phyloP scores from a whole-genome alignment of 2,797 vertebrate species.

The Melopsittacus undulatus region DNA sequence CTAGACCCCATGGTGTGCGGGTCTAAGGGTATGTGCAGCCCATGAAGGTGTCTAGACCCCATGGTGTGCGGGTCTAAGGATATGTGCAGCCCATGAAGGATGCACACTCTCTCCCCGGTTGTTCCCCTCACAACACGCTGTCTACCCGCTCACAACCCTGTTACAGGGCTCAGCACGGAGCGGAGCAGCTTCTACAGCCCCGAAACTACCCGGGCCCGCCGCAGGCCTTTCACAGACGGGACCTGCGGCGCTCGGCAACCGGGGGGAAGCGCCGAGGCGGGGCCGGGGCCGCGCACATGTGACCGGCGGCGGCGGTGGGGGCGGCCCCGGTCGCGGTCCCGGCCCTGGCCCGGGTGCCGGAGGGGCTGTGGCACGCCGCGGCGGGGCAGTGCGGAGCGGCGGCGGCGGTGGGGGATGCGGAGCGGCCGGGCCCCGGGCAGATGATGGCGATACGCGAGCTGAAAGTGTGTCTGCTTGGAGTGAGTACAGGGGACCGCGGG shows the following conservation, averaged over 20 bases:
- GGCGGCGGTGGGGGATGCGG: slow-evolving; percentile 51
- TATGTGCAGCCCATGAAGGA: background rate
- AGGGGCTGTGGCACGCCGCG: background rate
- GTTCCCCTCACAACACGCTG: background rate
- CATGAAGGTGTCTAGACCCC: background rate
- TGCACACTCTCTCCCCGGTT: background rate
- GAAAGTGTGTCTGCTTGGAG: slow-evolving; percentile 97
- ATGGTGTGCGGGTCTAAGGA: background rate
- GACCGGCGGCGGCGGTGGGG: slow-evolving; percentile 31
- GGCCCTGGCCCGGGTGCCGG: background rate
- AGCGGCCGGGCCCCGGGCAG: slow-evolving; percentile 35
- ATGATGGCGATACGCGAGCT: slow-evolving; percentile 95
- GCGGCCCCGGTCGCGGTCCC: background rate
- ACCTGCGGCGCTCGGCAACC: background rate
- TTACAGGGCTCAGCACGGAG: background rate
- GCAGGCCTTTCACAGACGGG: background rate
- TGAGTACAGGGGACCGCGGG: slow-evolving; percentile 76
- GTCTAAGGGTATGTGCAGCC: background rate
- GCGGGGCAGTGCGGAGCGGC: slow-evolving; percentile 25
- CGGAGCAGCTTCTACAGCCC: background rate
- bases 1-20: background rate
- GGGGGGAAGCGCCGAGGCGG: background rate
- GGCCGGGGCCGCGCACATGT: slow-evolving; percentile 55
- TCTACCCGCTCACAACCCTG: too few species aligned
- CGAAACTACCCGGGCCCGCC: background rate